These are phyloP conservation scores for Lutraria rhynchaena DNA, from an alignment of 1,140 invertebrate genomes.

Conservation along the genomic window DNA sequence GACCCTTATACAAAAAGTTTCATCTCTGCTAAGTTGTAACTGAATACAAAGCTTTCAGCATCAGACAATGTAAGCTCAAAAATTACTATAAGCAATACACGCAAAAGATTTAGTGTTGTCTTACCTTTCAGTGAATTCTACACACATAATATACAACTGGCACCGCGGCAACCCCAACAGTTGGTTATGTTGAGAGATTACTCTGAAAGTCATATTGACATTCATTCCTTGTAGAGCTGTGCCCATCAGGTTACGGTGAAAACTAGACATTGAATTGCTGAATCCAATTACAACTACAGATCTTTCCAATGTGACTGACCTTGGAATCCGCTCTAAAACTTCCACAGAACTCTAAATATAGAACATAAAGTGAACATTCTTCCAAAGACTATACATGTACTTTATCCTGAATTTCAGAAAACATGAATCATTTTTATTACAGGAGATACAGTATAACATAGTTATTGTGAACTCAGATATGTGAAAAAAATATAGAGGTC, in stretches of 20 bases:
- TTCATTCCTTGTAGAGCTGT: background rate
- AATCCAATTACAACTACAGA: too few species aligned
- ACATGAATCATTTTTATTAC: too few species aligned
- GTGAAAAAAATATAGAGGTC: too few species aligned
- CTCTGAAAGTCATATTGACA: background rate
- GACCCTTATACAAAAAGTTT: background rate
- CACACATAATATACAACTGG: slow-evolving; percentile 12
- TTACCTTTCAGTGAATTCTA: background rate
- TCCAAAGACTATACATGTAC: too few species aligned
- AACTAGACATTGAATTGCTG: background rate
- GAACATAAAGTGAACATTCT: too few species aligned
- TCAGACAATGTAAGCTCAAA: background rate
- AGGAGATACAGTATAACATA: too few species aligned
- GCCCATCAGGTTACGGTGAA: background rate
- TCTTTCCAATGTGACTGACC: background rate
- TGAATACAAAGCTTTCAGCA: background rate
- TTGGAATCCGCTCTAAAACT: background rate
- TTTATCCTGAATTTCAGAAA: too few species aligned
- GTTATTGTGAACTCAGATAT: too few species aligned
- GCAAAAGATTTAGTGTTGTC: background rate
- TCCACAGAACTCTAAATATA: background rate
- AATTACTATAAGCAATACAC: background rate
- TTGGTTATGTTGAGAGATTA: slow-evolving; percentile 1
- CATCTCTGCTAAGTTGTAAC: background rate
- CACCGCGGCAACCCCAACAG: background rate